Evolutionary conservation across 2,797 vertebrate species (phyloP), one percentile per base, ranked within the genome.

Genomic region (Ctenosaura bakeri): DNA sequence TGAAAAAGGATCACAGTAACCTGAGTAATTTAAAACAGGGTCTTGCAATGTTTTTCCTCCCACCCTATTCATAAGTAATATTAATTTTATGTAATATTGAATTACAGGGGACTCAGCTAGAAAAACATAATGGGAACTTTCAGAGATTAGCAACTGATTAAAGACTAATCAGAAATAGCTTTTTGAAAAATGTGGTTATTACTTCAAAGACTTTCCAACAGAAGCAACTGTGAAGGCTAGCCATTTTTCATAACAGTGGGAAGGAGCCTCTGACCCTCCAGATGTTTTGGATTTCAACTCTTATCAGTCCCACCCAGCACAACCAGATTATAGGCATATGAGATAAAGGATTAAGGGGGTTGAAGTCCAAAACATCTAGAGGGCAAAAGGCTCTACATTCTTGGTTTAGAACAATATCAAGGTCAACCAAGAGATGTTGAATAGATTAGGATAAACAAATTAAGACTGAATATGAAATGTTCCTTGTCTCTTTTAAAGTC

Each of bases 21-120:
- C 12, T 2, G 13, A 54, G 2, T 50, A 42, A 42, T 80, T 46
- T 71, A 69, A 90, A 85, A 73, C 46, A 80, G 66, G 22, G 22
- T 13, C 29, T n/a, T 73, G 66, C 38, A 73, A 46, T 59, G 59
- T 52, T 3, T 91, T 12, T 83, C 92, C 91, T 93, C 93, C 93
- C 90, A 94, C 89, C 6, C 92, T 88, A 90, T 50, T 92, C 91
- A 92, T 42, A 91, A 83, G 92, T 90, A 95, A 92, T 93, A 95
- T 94, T 50, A 62, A 91, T 94, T 94, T 94, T 90, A 95, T 94
- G 92, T 35, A 93, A 91, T 94, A 94, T 91, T 96, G 24, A 94
- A 94, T 92, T 90, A 94, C 91, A 95, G 85, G 93, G 91, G 94
- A 91, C 89, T 89, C 93, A 93, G 94, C 92, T 95, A 93, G 92